A percentile compares a stretch with the other conserved stretches of the same genome.
These are phyloP conservation scores for Merops nubicus DNA, from an alignment of 2,113 vertebrate genomes.

Conservation along the genomic window DNA sequence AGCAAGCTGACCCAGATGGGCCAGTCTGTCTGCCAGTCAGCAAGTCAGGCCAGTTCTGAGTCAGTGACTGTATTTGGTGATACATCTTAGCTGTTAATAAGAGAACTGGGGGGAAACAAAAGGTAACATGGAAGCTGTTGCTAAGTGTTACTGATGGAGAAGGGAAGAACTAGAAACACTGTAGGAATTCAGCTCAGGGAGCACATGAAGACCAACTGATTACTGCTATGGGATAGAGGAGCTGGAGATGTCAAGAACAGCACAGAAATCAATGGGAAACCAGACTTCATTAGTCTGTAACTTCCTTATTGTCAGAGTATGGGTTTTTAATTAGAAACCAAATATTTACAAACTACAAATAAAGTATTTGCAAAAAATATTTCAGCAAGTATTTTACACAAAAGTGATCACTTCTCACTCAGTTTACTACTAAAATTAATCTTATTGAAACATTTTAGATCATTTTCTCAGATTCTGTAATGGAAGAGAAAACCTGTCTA, in stretches of 20 bases:
- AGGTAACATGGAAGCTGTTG: background rate
- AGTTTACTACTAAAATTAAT: background rate
- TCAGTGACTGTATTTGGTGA: background rate
- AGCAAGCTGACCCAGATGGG: background rate
- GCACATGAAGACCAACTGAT: background rate
- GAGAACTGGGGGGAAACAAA: background rate
- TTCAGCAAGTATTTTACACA: background rate
- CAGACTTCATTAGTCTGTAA: background rate
- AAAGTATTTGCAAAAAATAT: background rate
- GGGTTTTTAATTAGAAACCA: background rate
- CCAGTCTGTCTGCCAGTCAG: background rate
- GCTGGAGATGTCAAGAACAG: background rate
- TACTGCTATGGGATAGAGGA: background rate
- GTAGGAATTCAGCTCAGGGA: background rate
- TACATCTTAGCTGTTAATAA: background rate
- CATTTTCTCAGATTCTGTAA: background rate
- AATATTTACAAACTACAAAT: background rate
- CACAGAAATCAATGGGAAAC: background rate
- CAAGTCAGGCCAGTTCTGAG: background rate
- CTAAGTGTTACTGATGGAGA: background rate
- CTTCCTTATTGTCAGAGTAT: background rate
- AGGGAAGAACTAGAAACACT: background rate
- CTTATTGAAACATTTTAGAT: background rate
- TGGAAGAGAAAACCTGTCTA: background rate
- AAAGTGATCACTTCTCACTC: background rate